Conservation (phyloP, 2,113 vertebrate genomes). For the Tachuris rubrigastra region DNA sequence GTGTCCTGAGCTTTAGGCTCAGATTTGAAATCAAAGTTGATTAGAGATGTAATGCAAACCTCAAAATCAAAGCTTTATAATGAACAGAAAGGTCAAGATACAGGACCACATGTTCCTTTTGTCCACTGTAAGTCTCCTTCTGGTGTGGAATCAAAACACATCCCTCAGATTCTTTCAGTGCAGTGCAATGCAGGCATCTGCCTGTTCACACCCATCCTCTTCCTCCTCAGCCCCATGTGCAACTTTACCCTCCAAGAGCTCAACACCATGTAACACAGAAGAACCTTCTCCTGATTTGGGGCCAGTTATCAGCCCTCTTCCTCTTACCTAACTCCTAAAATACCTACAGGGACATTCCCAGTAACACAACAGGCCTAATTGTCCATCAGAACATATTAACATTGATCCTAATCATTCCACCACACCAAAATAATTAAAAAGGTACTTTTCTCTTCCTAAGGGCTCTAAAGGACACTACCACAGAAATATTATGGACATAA, state of each 20-base stretch:
- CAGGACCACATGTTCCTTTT: background rate
- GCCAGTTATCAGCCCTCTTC: background rate
- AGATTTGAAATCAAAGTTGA: background rate
- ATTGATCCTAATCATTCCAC: background rate
- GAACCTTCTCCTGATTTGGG: background rate
- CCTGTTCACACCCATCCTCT: background rate
- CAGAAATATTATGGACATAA: background rate
- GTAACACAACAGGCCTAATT: background rate
- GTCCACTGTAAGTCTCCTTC: background rate
- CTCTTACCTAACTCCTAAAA: background rate
- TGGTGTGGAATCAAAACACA: background rate
- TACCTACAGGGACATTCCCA: background rate
- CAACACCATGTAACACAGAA: background rate
- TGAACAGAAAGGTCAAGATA: background rate
- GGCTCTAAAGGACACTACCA: background rate
- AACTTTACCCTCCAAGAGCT: background rate
- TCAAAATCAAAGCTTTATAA: conserved; percentile 30
- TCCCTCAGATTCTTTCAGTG: background rate
- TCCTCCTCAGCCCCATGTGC: background rate
- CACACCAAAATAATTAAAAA: background rate
- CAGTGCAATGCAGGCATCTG: background rate
- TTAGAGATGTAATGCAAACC: background rate
- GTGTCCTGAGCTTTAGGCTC: background rate
- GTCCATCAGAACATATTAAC: background rate
- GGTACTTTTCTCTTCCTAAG: background rate